Conservation (phyloP, 2,888 invertebrate genomes). For the Thymelicus acteon region DNA sequence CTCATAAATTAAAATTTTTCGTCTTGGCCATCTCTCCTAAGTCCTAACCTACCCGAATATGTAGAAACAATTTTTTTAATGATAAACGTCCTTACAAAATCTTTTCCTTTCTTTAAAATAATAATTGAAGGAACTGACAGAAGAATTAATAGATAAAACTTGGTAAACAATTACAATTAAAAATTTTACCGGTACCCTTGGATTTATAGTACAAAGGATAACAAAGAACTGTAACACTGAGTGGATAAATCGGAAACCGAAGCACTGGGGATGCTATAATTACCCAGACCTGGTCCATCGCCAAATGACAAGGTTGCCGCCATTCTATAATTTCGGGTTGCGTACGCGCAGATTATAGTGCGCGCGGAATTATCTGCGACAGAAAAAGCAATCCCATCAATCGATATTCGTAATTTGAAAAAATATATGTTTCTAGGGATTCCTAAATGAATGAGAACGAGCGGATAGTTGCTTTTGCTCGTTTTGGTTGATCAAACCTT, state of each 20-base stretch:
- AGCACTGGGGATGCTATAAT: slow-evolving; percentile 59
- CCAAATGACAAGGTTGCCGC: slow-evolving; percentile 78
- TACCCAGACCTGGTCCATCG: slow-evolving; percentile 57
- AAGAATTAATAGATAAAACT: too few species aligned
- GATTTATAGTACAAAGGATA: not conserved
- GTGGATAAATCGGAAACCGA: slow-evolving; percentile 60
- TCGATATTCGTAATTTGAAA: slow-evolving; percentile 32
- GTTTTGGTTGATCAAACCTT: not conserved
- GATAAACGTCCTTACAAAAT: too few species aligned
- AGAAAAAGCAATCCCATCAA: slow-evolving; percentile 30
- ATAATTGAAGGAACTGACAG: too few species aligned
- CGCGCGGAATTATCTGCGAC: slow-evolving; percentile 36
- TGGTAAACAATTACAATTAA: too few species aligned
- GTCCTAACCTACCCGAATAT: too few species aligned
- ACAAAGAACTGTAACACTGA: slow-evolving; percentile 3
- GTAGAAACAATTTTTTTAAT: too few species aligned
- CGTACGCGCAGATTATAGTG: slow-evolving; percentile 76
- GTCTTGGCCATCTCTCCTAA: too few species aligned
- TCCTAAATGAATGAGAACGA: slow-evolving; percentile 20
- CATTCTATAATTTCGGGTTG: slow-evolving; percentile 73
- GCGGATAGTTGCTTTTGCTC: not conserved
- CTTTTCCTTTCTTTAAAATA: too few species aligned
- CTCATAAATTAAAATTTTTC: too few species aligned
- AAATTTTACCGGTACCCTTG: not conserved
- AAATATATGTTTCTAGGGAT: slow-evolving; percentile 27